A percentile compares a stretch with the other conserved stretches of the same genome.
phyloP scores from a whole-genome alignment of 2,888 invertebrate species.

The Doris montereyensis region DNA sequence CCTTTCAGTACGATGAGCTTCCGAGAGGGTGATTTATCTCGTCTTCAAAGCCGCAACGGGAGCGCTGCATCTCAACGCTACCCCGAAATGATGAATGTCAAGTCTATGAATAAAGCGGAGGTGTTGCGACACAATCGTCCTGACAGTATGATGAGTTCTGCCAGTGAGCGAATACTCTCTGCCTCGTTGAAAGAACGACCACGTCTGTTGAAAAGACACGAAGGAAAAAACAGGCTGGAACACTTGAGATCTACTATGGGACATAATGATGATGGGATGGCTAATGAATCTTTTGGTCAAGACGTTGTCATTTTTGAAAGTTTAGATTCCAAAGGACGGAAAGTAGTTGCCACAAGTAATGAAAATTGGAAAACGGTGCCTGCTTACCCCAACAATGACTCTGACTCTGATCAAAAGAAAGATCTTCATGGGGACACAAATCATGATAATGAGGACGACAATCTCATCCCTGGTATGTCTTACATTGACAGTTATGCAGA shows the following conservation, averaged over 20 bases:
- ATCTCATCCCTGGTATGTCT: not conserved
- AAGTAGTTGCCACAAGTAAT: constrained; percentile 13
- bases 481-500: constrained; percentile 21
- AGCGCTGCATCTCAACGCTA: not conserved
- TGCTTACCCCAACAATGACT: not conserved
- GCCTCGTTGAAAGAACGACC: constrained; percentile 47
- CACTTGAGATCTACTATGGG: constrained; percentile 45
- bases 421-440: not conserved
- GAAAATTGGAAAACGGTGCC: not conserved
- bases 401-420: not conserved
- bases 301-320: constrained; percentile 11
- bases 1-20: constrained; percentile 60
- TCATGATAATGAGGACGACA: not conserved
- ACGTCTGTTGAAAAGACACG: constrained; percentile 45
- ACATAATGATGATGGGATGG: constrained; percentile 37
- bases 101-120: constrained; percentile 39
- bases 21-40: constrained; percentile 56
- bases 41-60: constrained; percentile 20
- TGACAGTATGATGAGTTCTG: constrained; percentile 32
- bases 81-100: not conserved
- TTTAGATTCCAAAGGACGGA: constrained; percentile 24
- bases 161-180: constrained; percentile 44
- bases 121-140: constrained; percentile 35
- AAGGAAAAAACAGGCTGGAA: not conserved
- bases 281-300: not conserved